Evolutionary conservation across 2,888 invertebrate species (phyloP), one percentile per base, ranked within the genome.

Genomic region (Stenichneumon culpator): DNA sequence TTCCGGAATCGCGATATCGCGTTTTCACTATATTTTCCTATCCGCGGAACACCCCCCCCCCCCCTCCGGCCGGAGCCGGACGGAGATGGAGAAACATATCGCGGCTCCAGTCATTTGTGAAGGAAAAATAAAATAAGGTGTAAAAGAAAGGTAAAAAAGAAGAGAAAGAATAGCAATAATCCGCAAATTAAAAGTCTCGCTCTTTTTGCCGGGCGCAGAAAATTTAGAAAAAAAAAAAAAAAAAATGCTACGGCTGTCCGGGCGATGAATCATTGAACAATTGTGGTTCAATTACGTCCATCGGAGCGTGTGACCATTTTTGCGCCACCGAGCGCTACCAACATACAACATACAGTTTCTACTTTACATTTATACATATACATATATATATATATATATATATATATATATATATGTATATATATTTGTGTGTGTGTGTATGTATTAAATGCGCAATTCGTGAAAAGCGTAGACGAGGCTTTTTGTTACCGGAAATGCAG

Each of bases 281-380:
- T 81, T 81, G 77, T 73, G 80, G 67, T 80, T 73, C 84, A 77
- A 84, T 84, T 84, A 80, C 60, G 69, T 63, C 72, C 72, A 80
- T 77, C 75, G 52, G 16, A 60, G 84, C 84, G 80, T 84, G 73
- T 80, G 77, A 73, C 54, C 57, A 80, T 77, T 84, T 80, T 81
- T 84, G 32, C 60, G 36, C 32, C 68, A 22, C 54, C 60, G 60
- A 73, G 57, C 54, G 72, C 44, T 80, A 36, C 72, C 67, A 70
- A 47, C 65, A 9, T 52, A 16, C 14, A 19, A 19, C 54, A 69
- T 69, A 73, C 22, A 67, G 32, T 79, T 60, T 63, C 47, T 5
- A 14, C 7, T 22, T 0, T 63, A 1, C 39, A 3, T 22, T 16
- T 28, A 36, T 32, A 32, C 4, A 6, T 63, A 50, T 75, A 54